Conservation (phyloP, 2,113 vertebrate species). For the Parus major region DNA sequence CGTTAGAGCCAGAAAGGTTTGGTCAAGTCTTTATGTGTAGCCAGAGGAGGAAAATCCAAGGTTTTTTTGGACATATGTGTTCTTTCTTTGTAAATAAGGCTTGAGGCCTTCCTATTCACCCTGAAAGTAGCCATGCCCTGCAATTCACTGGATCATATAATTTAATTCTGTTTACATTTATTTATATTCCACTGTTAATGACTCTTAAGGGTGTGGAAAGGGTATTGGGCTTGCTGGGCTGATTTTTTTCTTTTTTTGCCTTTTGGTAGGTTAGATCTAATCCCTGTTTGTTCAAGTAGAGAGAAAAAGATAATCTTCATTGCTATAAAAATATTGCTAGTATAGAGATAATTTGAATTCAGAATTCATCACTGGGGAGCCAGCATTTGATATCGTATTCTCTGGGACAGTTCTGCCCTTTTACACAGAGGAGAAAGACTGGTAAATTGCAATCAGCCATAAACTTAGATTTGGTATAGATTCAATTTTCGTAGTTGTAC, state of each 20-base stretch:
- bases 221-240: neutral
- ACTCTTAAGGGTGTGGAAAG: neutral
- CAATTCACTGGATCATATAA: neutral
- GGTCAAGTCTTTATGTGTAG: neutral
- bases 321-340: neutral
- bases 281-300: neutral
- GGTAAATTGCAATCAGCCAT: neutral
- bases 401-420: neutral
- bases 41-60: neutral
- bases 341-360: neutral
- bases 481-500: neutral
- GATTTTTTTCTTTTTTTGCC: neutral
- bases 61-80: fast-evolving
- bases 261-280: neutral
- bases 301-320: neutral
- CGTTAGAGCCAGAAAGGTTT: neutral
- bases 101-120: neutral
- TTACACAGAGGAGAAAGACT: neutral
- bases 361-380: neutral
- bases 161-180: neutral
- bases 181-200: neutral
- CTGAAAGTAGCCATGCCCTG: neutral
- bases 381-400: neutral
- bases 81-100: neutral
- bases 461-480: neutral